Evolutionary conservation across 2,113 vertebrate genomes (phyloP).

Genomic region (Cairina moschata): DNA sequence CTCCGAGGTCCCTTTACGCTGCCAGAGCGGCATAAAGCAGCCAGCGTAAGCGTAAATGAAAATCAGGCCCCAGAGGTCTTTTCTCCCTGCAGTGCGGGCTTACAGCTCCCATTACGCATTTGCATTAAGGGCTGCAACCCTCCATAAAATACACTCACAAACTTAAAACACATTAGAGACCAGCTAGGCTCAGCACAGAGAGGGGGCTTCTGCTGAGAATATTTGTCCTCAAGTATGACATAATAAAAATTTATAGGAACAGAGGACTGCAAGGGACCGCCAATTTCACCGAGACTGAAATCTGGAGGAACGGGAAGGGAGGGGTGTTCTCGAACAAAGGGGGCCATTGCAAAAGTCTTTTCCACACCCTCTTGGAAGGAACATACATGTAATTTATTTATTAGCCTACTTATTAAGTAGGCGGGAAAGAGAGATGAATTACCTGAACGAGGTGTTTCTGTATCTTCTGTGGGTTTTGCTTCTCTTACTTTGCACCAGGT

Average conservation of each 20-base stretch:
- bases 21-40: not conserved
- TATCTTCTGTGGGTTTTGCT: not conserved
- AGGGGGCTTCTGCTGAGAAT: constrained; percentile 19
- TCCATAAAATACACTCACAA: constrained; percentile 52
- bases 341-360: not conserved
- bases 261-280: not conserved
- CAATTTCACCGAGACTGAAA: not conserved
- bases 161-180: constrained; percentile 46
- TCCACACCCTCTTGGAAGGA: not conserved
- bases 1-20: constrained; percentile 20
- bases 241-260: not conserved
- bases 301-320: not conserved
- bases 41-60: constrained; percentile 22
- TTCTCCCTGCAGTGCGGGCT: constrained; percentile 33
- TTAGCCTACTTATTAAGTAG: not conserved
- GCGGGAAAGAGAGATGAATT: not conserved
- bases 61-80: constrained; percentile 55
- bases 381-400: not conserved
- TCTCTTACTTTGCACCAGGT: not conserved
- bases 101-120: constrained; percentile 51
- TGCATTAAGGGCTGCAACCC: constrained; percentile 53
- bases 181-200: constrained; percentile 17
- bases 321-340: not conserved
- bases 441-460: constrained; percentile 10
- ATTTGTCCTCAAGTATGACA: constrained; percentile 31